A percentile compares a stretch with the other conserved stretches of the same genome.
These are phyloP conservation scores for Oryzias melastigma DNA, from an alignment of 2,113 vertebrate species.

Conservation along the genomic window DNA sequence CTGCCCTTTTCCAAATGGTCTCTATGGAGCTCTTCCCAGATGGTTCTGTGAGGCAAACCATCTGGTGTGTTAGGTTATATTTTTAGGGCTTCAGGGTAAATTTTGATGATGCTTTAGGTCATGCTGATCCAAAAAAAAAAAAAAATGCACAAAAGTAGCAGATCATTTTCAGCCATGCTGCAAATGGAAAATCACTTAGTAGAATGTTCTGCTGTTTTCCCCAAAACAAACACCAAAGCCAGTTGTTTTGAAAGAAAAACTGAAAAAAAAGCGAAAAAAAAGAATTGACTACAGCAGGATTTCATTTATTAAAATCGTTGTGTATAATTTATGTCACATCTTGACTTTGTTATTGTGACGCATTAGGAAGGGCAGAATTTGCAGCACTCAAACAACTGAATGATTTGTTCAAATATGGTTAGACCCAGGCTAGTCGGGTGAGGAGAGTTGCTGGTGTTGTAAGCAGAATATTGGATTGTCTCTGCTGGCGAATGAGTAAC, in stretches of 20 bases:
- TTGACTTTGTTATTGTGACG: conserved; percentile 1
- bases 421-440: conserved; percentile 27
- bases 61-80: not conserved
- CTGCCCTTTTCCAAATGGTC: not conserved
- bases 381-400: conserved; percentile 4
- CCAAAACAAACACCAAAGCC: no score
- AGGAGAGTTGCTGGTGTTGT: conserved; percentile 22
- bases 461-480: conserved; percentile 59
- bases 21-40: not conserved
- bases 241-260: not conserved
- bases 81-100: not conserved
- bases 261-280: not conserved
- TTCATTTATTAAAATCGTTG: not conserved
- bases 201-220: no score
- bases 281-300: not conserved
- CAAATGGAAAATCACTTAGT: not conserved
- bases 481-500: conserved; percentile 58
- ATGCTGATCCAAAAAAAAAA: not conserved
- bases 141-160: not conserved
- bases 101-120: not conserved
- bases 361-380: conserved; percentile 16
- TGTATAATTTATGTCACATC: not conserved
- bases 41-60: not conserved
- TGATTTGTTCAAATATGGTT: conserved; percentile 46
- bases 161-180: not conserved